Base-by-base conservation (phyloP, 2,113 vertebrate genomes). In the Charadrius vociferus region DNA sequence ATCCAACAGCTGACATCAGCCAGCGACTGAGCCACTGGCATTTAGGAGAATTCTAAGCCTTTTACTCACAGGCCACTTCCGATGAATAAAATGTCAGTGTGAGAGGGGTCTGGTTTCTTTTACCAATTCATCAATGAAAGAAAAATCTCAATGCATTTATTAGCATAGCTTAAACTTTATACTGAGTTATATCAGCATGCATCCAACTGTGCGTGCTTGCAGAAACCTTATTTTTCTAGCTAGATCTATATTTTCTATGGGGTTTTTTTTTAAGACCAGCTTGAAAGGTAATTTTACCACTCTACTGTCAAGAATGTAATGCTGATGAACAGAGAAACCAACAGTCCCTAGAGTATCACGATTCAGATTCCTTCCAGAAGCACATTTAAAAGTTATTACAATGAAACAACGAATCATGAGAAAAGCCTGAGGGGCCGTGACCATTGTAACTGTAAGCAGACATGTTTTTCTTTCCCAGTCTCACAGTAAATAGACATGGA, bases 61-160 rank as follows among this genome's bases (percentile, higher is more conserved):
- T 95, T 97, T 96, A 96, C 68, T 97, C 93, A 96, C 92, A 96
- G 91, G 85, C 94, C 82, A 81, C 84, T 95, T 97, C 93, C 79
- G 4, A 93, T 92, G 93, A 96, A 96, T 88, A 94, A 95, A 97
- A 97, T 78, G 91, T 93, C 97, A 91, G 86, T 1, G 0, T 0
- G 0, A 88, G 71, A 95, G 61, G 36, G 90, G 59, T 86, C 82
- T 95, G 87, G 63, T 77, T 95, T 92, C 95, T 93, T 96, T 90
- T 82, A 81, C 90, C 52, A 73, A 75, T 86, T 53, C 12, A 2
- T 95, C 86, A 86, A 70, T 67, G 71, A 91, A 85, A 89, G 34
- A 95, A 97, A 90, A 90, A 85, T 11, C 55, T 89, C 41, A 19
- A 41, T 1, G 26, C 23, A 26, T 80, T 89, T 66, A 73, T 90